Base-by-base conservation (phyloP, 2,888 invertebrate genomes). In the Apotomis capreana region DNA sequence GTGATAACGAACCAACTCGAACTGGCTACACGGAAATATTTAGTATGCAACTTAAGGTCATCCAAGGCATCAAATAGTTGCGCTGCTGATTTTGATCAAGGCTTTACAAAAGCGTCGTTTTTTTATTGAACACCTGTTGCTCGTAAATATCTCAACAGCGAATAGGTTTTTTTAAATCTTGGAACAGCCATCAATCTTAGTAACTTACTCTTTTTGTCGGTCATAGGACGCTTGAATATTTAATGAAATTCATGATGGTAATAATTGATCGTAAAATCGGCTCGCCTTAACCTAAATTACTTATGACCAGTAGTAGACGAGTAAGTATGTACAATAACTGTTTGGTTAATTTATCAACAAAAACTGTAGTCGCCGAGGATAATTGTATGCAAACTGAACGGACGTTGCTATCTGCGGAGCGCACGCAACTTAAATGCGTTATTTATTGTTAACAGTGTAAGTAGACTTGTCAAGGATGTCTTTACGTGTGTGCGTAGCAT, bases 1-100 rank as follows among this genome's bases (percentile, higher is more conserved):
- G 85, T 87, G 84, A 84, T 87, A 83, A 79, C 81, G 81, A 81
- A 78, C 76, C 78, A 78, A 60, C 59, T 40, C 59, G 55, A 9
- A 36, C 40, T 74, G 77, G 79, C 80, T 84, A 81, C 84, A 81
- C 87, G 89, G 89, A 91, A 90, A 88, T 81, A 79, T 79, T 85
- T 79, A 81, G 84, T 80, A 79, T 89, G 90, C 89, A 90, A 82
- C 85, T 78, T 87, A 87, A 91, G 89, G 90, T 87, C 89, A 84
- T 80, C 81, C 58, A 69, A 55, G 54, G 63, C 40, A 64, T 69
- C 55, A 26, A 71, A 72, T 54, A 44, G 37, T 62, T 36, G 13
- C 46, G 57, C 52, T 54, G 13, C 37, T 46, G 60, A 37, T 15
- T 58, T 44, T 51, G 36, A 49, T 51, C 12, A 51, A 44, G 46